phyloP scores from a whole-genome alignment of 2,888 invertebrate genomes.

The Agrochola litura region DNA sequence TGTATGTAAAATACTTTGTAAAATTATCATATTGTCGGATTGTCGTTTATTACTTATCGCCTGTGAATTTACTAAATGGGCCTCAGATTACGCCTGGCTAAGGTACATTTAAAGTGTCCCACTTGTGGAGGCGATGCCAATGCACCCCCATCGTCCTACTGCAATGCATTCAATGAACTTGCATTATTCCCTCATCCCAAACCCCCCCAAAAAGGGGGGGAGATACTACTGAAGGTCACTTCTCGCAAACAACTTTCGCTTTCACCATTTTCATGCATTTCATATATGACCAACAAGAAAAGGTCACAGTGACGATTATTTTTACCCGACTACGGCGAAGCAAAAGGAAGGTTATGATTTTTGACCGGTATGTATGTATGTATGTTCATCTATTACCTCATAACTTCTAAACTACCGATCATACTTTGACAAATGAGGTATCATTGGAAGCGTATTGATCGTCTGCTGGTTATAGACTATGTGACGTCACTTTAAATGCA shows the following conservation, averaged over 20 bases:
- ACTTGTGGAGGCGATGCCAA: neutral
- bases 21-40: neutral
- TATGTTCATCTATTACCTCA: too few species aligned
- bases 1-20: neutral
- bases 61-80: neutral
- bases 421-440: too few species aligned
- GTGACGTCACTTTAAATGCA: too few species aligned
- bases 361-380: too few species aligned
- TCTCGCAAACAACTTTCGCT: constrained; percentile 27
- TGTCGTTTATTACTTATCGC: neutral
- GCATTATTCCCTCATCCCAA: constrained; percentile 19
- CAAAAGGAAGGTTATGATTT: too few species aligned
- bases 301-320: neutral
- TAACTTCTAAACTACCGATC: too few species aligned
- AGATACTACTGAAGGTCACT: constrained; percentile 21
- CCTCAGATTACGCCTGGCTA: neutral
- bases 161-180: constrained; percentile 34
- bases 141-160: constrained; percentile 38
- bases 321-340: too few species aligned
- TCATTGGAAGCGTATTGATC: too few species aligned
- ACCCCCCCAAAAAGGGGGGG: neutral
- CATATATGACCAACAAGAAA: neutral
- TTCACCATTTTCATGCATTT: constrained; percentile 42
- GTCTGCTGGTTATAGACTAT: too few species aligned
- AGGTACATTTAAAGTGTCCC: neutral